These are phyloP conservation scores for Chloromyia formosa DNA, from an alignment of 2,888 invertebrate species.

Conservation along the genomic window DNA sequence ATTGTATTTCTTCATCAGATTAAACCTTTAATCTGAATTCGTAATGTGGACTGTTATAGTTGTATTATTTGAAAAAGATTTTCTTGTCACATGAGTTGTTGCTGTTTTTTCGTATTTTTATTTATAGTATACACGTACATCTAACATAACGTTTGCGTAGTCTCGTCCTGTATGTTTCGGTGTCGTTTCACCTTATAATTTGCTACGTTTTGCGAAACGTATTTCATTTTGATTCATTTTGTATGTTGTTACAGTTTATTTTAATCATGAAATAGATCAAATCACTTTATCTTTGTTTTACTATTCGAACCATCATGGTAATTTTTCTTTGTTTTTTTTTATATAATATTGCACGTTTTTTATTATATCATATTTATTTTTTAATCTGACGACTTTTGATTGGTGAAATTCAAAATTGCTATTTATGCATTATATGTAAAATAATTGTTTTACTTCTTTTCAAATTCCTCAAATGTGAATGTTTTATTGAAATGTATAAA, in stretches of 20 bases:
- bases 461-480: too few relatives aligned
- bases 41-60: conserved; percentile 42
- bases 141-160: too few relatives aligned
- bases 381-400: too few relatives aligned
- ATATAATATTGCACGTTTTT: too few relatives aligned
- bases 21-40: conserved; percentile 3
- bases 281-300: not conserved
- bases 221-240: not conserved
- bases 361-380: too few relatives aligned
- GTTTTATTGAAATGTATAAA: too few relatives aligned
- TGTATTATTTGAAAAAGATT: conserved; percentile 38
- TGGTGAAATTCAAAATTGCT: too few relatives aligned
- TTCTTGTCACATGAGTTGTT: conserved; percentile 13
- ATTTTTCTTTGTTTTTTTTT: too few relatives aligned
- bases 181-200: not conserved
- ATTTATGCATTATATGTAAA: too few relatives aligned
- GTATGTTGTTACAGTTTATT: not conserved
- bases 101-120: not conserved
- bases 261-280: not conserved
- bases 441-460: too few relatives aligned
- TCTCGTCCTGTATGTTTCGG: too few relatives aligned
- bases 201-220: not conserved
- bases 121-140: not conserved
- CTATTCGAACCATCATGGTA: too few relatives aligned
- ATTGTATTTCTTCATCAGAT: not conserved